phyloP scores from a whole-genome alignment of 2,113 vertebrate genomes.

The Dicentrarchus labrax region DNA sequence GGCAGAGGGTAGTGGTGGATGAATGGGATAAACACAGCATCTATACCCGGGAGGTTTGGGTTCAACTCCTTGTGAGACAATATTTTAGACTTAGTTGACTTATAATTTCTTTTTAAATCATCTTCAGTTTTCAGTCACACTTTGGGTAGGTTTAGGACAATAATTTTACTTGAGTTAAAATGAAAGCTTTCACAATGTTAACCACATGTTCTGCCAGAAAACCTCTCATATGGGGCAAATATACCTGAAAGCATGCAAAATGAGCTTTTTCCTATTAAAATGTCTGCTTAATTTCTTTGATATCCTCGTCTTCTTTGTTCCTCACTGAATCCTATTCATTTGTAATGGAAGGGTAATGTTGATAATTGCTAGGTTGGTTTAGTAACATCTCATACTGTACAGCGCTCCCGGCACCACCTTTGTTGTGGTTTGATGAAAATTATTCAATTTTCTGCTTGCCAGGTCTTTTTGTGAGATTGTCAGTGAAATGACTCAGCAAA shows the following conservation, averaged over 20 bases:
- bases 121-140: too few species aligned
- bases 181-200: too few species aligned
- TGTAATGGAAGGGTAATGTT: neutral
- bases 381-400: neutral
- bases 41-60: too few species aligned
- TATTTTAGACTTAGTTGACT: too few species aligned
- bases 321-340: neutral
- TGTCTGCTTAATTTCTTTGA: neutral
- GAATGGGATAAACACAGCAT: too few species aligned
- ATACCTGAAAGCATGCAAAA: neutral
- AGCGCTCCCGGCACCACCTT: neutral
- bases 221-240: neutral
- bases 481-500: neutral
- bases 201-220: too few species aligned
- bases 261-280: neutral
- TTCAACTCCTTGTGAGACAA: too few species aligned
- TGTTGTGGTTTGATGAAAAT: neutral
- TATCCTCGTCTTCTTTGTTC: neutral
- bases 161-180: too few species aligned
- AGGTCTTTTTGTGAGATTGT: neutral
- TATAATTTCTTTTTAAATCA: too few species aligned
- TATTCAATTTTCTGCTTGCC: neutral
- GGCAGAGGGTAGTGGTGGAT: too few species aligned
- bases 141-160: too few species aligned
- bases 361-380: neutral